A percentile compares a stretch with the other conserved stretches of the same genome.
Evolutionary conservation across 1,140 invertebrate species (phyloP).

Genomic region (Maconellicoccus hirsutus): DNA sequence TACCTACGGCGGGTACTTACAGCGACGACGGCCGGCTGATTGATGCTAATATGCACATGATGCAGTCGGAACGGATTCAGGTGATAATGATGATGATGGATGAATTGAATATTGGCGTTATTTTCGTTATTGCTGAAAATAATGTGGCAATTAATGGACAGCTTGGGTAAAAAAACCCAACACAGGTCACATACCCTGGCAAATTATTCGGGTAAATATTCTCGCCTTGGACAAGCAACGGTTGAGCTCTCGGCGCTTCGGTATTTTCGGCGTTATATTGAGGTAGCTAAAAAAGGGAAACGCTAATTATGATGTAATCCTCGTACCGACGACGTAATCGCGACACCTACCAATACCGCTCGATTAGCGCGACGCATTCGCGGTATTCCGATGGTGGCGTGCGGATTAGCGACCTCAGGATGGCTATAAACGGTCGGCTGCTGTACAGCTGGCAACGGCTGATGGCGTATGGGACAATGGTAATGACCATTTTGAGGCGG

Average conservation of each 20-base stretch:
- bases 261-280: neutral
- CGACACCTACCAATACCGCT: neutral
- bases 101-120: neutral
- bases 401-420: neutral
- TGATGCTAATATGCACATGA: constrained; percentile 13
- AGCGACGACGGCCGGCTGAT: neutral
- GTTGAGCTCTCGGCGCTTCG: neutral
- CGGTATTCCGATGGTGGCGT: neutral
- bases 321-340: neutral
- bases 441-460: neutral
- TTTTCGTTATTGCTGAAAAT: neutral
- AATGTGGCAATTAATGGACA: neutral
- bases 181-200: neutral
- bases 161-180: neutral
- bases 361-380: neutral
- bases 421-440: constrained; percentile 13
- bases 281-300: neutral
- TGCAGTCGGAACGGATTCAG: constrained; percentile 10
- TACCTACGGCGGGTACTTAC: neutral
- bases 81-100: constrained; percentile 20
- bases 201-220: constrained; percentile 1
- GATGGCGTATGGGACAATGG: neutral
- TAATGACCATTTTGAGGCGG: constrained; percentile 11
- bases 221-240: neutral
- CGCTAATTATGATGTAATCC: no score